Conservation (phyloP, 37 sponge, comb jelly and placozoan species). For the Diacarnus erythraeanus region DNA sequence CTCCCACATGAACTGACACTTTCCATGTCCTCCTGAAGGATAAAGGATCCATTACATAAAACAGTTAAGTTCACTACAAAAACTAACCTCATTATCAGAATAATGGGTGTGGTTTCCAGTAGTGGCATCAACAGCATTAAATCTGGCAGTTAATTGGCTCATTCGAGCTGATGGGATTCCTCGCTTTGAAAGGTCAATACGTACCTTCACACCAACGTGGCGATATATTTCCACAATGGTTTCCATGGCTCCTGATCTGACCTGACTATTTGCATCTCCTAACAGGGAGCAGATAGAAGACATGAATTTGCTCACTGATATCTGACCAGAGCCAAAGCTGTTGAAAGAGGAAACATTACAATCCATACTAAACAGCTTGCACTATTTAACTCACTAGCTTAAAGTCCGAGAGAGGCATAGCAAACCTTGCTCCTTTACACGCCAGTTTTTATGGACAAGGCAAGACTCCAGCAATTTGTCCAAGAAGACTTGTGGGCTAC, state of each 20-base stretch:
- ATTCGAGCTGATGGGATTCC: constrained; percentile 41
- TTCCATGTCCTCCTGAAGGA: constrained; percentile 16
- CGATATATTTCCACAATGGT: constrained; percentile 76
- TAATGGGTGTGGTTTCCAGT: constrained; percentile 17
- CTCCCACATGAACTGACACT: constrained; percentile 25
- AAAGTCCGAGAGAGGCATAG: constrained; percentile 58
- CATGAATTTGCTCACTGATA: constrained; percentile 58
- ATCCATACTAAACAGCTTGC: neutral
- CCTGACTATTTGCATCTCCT: constrained; percentile 81
- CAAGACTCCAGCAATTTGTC: constrained; percentile 47
- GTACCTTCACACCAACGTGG: constrained; percentile 74
- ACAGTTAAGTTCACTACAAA: neutral
- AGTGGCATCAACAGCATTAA: constrained; percentile 60
- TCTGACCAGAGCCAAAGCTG: constrained; percentile 67
- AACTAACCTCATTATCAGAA: constrained; percentile 10
- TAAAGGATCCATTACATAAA: too few species aligned
- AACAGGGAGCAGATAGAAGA: constrained; percentile 51
- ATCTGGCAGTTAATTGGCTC: constrained; percentile 38
- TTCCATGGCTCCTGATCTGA: constrained; percentile 64
- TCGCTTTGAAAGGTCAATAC: constrained; percentile 62
- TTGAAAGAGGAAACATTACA: neutral
- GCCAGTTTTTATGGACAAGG: constrained; percentile 79
- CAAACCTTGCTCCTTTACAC: constrained; percentile 79
- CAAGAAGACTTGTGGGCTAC: constrained; percentile 33
- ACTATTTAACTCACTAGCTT: constrained; percentile 41